Evolutionary conservation across 2,888 invertebrate genomes (phyloP), one percentile per base, ranked within the genome.

Genomic region (Phalangium opilio): DNA sequence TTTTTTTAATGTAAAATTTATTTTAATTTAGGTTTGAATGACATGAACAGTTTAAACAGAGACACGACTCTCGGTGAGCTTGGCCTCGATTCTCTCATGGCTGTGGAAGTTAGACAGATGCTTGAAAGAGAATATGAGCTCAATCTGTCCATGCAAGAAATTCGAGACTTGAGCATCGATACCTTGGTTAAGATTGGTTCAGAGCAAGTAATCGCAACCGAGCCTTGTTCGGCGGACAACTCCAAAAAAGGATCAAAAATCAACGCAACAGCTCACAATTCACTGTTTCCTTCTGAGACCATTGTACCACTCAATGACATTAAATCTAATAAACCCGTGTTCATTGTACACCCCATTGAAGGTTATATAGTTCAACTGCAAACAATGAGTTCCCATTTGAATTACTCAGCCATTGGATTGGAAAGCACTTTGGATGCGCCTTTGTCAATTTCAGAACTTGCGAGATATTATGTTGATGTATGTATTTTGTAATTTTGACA

Each of bases 21-120:
- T 27, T 48, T 48, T 32, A 3, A 17, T 56, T 17, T 64, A 74
- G 83, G 86, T 51, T 78, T 96, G 61, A 87, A 90, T 65, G 90
- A 96, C 61, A 70, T 79, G 0, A 77, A 76, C 57, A 81, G 81
- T 52, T 74, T 93, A 27, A 77, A 84, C 52, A 73, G 77, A 36
- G 74, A 75, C 21, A 76, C 83, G 3, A 82, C 81, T 39, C 71
- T 98, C 41, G 87, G 89, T 27, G 96, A 98, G 67, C 75, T 98
- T 36, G 96, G 96, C 51, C 86, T 98, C 80, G 96, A 98, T 66
- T 95, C 95, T 2, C 71, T 98, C 57, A 96, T 96, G 96, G 93
- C 93, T 41, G 91, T 96, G 1, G 98, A 98, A 73, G 90, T 98
- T 62, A 95, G 95, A 67, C 93, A 93, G 69, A 85, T 86, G 0